Conservation (phyloP, 2,113 vertebrate genomes). For the Panthera leo region DNA sequence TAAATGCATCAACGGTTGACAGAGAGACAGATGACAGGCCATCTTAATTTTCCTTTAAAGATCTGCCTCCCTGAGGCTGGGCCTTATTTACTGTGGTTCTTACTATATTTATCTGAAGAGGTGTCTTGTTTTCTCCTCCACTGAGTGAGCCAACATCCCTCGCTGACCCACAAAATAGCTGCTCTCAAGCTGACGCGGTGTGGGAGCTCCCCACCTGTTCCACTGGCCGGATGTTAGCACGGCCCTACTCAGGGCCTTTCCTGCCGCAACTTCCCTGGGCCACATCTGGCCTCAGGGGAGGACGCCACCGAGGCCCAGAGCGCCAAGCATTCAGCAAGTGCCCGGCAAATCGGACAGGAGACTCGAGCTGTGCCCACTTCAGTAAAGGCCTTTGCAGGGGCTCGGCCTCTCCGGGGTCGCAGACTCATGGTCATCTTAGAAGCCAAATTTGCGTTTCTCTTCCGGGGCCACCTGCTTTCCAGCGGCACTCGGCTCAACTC, state of each 20-base stretch:
- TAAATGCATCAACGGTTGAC: background rate
- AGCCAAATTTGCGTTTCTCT: background rate
- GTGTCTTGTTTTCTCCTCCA: background rate
- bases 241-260: background rate
- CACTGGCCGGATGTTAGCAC: background rate
- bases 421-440: background rate
- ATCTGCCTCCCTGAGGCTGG: background rate
- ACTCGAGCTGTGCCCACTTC: accelerated
- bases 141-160: background rate
- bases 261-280: background rate
- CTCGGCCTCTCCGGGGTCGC: background rate
- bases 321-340: no score
- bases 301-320: no score
- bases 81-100: conserved; percentile 27
- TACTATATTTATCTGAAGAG: background rate
- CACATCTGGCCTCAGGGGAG: background rate
- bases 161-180: no score
- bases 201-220: background rate
- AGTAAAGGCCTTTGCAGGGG: background rate
- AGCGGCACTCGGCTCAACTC: background rate
- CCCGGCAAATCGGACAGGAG: background rate
- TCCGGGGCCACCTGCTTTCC: background rate
- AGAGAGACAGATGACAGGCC: conserved; percentile 33
- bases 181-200: background rate
- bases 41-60: conserved; percentile 45